Conservation (phyloP, 2,888 invertebrate species). For the Lasioglossum pauxillum region DNA sequence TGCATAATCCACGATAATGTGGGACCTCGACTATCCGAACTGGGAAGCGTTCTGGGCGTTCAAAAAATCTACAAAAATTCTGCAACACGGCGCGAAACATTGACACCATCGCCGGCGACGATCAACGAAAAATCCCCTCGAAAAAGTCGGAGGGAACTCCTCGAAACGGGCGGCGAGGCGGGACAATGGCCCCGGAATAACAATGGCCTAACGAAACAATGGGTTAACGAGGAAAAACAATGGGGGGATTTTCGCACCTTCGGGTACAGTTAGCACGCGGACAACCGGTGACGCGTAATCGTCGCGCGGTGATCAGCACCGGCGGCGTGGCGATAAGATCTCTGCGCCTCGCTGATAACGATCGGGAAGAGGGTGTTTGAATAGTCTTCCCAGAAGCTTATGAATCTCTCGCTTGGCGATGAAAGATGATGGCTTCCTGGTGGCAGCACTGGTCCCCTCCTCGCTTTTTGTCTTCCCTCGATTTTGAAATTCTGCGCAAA, state of each 20-base stretch:
- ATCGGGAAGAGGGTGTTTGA: conserved; percentile 37
- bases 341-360: conserved; percentile 39
- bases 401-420: not conserved
- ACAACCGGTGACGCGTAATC: conserved; percentile 29
- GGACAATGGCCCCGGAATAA: not conserved
- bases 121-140: not conserved
- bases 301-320: conserved; percentile 43
- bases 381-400: conserved; percentile 31
- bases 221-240: conserved; percentile 5
- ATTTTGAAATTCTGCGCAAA: conserved; percentile 65
- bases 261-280: conserved; percentile 21
- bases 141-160: not conserved
- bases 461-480: not conserved
- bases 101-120: not conserved
- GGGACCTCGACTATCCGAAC: not conserved
- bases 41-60: no score
- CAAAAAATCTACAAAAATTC: no score
- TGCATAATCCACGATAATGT: not conserved
- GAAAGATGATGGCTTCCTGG: not conserved
- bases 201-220: not conserved
- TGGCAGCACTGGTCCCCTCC: not conserved
- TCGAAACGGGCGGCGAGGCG: not conserved
- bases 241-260: conserved; percentile 26
- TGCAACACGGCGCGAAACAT: not conserved
- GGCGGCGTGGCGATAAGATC: conserved; percentile 39